These are phyloP conservation scores for Ophiodon elongatus DNA, from an alignment of 2,113 vertebrate species.

Conservation along the genomic window DNA sequence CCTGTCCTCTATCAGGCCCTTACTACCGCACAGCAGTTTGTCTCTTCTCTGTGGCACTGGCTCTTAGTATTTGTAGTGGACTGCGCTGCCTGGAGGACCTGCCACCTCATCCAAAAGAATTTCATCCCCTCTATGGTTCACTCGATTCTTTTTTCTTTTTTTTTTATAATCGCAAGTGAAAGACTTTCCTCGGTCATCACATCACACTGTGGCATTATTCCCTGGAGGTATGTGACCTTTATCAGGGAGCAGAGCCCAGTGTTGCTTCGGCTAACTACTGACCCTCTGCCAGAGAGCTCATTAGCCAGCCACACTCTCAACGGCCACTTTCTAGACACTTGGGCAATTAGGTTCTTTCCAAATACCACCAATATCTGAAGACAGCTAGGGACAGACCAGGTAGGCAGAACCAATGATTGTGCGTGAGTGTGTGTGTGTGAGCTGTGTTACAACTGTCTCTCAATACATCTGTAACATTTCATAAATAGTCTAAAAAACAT, in stretches of 20 bases:
- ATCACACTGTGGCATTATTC: conserved; percentile 72
- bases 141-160: conserved; percentile 41
- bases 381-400: conserved; percentile 36
- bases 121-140: conserved; percentile 39
- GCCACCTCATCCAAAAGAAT: conserved; percentile 52
- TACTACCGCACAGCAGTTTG: conserved; percentile 21
- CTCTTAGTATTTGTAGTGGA: conserved; percentile 17
- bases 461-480: not conserved
- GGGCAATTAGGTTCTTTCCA: conserved; percentile 76
- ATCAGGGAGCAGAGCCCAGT: conserved; percentile 67
- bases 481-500: not conserved
- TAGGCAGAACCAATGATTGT: conserved; percentile 20
- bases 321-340: conserved; percentile 72
- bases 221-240: conserved; percentile 76
- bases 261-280: conserved; percentile 74
- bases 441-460: not conserved
- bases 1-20: conserved; percentile 17
- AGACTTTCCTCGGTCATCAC: conserved; percentile 47
- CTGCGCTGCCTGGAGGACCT: conserved; percentile 1
- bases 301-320: conserved; percentile 72
- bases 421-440: conserved; percentile 5
- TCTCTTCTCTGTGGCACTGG: conserved; percentile 25
- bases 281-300: conserved; percentile 77
- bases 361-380: conserved; percentile 71
- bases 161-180: conserved; percentile 44